phyloP scores from a whole-genome alignment of 2,888 invertebrate genomes.

The Leucania comma region DNA sequence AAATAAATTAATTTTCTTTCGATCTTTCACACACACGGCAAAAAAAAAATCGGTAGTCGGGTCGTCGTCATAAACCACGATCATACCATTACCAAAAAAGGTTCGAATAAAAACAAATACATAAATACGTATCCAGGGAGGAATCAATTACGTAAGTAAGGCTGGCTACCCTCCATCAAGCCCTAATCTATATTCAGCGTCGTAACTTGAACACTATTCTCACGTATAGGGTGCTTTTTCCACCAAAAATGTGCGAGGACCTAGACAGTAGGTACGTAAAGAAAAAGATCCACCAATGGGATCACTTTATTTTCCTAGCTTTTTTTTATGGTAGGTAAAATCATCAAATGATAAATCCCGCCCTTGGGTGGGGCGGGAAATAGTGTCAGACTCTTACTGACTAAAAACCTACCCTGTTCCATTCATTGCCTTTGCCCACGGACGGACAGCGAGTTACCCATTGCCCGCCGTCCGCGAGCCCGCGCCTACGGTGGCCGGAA shows the following conservation, averaged over 20 bases:
- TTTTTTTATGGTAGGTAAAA: too few species aligned
- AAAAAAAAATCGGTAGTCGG: not conserved
- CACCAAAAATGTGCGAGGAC: not conserved
- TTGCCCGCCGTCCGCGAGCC: too few species aligned
- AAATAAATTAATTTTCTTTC: too few species aligned
- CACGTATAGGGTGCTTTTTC: not conserved
- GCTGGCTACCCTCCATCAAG: not conserved
- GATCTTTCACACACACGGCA: too few species aligned
- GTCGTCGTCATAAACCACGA: not conserved
- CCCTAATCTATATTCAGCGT: slow-evolving; percentile 39
- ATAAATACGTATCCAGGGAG: not conserved
- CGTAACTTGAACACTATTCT: slow-evolving; percentile 12
- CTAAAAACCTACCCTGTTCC: too few species aligned
- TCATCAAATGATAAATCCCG: too few species aligned
- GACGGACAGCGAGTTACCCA: too few species aligned
- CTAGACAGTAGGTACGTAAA: not conserved
- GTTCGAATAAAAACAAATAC: slow-evolving; percentile 7
- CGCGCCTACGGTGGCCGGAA: too few species aligned
- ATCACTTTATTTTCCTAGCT: not conserved
- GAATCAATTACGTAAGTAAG: slow-evolving; percentile 52
- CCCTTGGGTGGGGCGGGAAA: too few species aligned
- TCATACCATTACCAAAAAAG: not conserved
- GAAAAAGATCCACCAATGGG: not conserved
- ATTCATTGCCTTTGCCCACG: too few species aligned
- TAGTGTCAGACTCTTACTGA: too few species aligned